phyloP scores from a whole-genome alignment of 2,888 invertebrate species.

The Yponomeuta evonymella region DNA sequence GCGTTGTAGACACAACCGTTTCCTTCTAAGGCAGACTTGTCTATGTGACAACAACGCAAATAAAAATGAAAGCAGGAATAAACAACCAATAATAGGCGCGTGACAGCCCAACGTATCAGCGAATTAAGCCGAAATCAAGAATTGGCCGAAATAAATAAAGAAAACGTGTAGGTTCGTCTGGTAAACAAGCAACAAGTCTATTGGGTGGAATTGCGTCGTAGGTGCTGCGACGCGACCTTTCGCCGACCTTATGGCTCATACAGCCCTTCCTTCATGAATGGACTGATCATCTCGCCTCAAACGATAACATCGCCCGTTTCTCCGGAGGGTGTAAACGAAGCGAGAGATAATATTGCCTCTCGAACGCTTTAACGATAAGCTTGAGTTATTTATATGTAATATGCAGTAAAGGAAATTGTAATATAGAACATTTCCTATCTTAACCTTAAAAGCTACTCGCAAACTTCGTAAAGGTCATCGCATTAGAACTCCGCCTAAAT shows the following conservation, averaged over 20 bases:
- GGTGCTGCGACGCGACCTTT: slow-evolving; percentile 44
- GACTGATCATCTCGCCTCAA: slow-evolving; percentile 4
- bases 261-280: slow-evolving; percentile 28
- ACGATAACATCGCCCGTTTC: slow-evolving; percentile 11
- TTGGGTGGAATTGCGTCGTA: slow-evolving; percentile 27
- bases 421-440: neutral
- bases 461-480: neutral
- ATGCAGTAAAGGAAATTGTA: neutral
- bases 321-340: neutral
- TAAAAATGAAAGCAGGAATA: neutral
- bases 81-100: neutral
- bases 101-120: neutral
- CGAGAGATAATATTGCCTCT: neutral
- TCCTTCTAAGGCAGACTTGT: too few relatives aligned
- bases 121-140: neutral
- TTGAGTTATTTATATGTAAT: neutral
- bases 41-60: too few relatives aligned
- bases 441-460: neutral
- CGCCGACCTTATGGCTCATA: slow-evolving; percentile 30
- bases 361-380: neutral
- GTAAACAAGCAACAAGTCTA: slow-evolving; percentile 57
- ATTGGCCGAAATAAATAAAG: neutral
- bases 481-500: neutral
- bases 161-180: slow-evolving; percentile 1
- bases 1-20: too few relatives aligned